Conservation (phyloP, 2,888 invertebrate species). For the Mellilla xanthometata region DNA sequence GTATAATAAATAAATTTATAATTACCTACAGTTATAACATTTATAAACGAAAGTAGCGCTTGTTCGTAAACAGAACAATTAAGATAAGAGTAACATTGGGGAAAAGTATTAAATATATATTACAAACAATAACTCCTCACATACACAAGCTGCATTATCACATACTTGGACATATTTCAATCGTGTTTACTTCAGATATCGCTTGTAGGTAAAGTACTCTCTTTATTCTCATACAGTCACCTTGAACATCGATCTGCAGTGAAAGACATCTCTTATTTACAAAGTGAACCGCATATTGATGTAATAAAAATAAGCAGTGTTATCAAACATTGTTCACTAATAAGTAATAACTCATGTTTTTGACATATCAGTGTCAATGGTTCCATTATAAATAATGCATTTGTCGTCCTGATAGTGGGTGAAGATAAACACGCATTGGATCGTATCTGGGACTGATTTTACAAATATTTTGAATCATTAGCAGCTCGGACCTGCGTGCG, state of each 20-base stretch:
- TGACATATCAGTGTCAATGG: constrained; percentile 15
- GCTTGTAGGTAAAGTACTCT: constrained; percentile 38
- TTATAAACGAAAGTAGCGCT: too few species aligned
- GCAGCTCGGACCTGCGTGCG: too few species aligned
- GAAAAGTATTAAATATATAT: too few species aligned
- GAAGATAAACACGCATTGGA: constrained; percentile 7
- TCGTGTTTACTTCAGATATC: constrained; percentile 40
- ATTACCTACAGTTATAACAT: too few species aligned
- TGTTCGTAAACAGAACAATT: too few species aligned
- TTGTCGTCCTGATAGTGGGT: constrained; percentile 14
- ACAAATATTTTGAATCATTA: too few species aligned
- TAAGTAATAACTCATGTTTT: constrained; percentile 16
- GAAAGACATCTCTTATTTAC: constrained; percentile 46
- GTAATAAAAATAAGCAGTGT: constrained; percentile 31
- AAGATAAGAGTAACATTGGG: too few species aligned
- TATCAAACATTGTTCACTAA: constrained; percentile 16
- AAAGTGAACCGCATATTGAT: constrained; percentile 31
- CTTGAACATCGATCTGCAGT: constrained; percentile 41
- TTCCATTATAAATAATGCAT: constrained; percentile 18
- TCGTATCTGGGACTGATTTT: too few species aligned
- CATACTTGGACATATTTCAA: too few species aligned
- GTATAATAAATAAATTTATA: too few species aligned
- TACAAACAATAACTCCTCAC: too few species aligned
- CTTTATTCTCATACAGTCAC: constrained; percentile 45
- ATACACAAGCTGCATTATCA: constrained; percentile 2